Conservation (phyloP, 2,113 vertebrate genomes). For the Spheniscus mendiculus region DNA sequence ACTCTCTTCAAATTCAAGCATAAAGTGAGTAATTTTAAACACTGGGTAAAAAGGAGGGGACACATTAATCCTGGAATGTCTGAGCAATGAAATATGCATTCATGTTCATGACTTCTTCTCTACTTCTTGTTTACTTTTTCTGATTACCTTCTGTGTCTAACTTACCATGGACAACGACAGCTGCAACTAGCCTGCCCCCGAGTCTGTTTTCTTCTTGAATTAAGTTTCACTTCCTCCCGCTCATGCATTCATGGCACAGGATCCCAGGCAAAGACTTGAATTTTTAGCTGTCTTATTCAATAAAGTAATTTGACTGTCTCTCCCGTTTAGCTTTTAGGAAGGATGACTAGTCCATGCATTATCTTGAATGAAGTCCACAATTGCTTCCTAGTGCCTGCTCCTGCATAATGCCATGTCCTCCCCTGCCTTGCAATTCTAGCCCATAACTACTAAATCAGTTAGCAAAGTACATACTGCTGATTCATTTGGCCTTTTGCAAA, state of each 20-base stretch:
- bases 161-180: background rate
- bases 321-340: constrained; percentile 7
- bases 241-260: background rate
- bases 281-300: background rate
- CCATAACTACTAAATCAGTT: background rate
- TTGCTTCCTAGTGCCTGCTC: background rate
- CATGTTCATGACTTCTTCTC: background rate
- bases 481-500: background rate
- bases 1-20: background rate
- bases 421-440: background rate
- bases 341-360: background rate
- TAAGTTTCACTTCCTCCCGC: background rate
- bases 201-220: background rate
- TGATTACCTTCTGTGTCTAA: background rate
- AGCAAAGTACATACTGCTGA: background rate
- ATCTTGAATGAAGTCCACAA: background rate
- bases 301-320: background rate
- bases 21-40: background rate
- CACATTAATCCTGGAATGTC: background rate
- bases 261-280: background rate
- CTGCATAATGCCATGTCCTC: background rate
- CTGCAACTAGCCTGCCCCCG: background rate
- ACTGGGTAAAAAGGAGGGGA: background rate
- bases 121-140: background rate
- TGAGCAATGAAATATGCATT: background rate